Base-by-base conservation (phyloP, 2,888 invertebrate genomes). In the Eretmocerus hayati region DNA sequence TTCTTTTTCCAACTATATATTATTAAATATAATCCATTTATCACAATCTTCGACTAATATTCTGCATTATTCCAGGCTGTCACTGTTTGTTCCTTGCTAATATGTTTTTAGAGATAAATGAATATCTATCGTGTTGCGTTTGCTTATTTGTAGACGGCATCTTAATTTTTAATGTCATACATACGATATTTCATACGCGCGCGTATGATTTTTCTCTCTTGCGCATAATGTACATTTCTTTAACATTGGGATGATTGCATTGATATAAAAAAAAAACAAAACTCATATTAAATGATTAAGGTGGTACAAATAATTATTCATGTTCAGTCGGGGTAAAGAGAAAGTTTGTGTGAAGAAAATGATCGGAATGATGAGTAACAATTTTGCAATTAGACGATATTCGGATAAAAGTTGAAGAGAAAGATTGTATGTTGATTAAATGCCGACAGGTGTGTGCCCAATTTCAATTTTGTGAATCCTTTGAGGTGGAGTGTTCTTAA, bases 291-390 rank as follows among this genome's bases (percentile, higher is more conserved):
- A 26, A 26, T 11, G 11, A 26, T 26, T 26, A 26, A 18, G 5
- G 35, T 33, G 42, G 18, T 15, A n/a, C 22, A 30, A 43, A 42
- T 26, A 26, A n/a, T 49, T 45, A 45, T 56, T 42, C 50, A 50
- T 49, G 52, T 58, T 57, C 50, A 56, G 26, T 55, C 50, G 15
- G 40, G 26, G n/a, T n/a, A 32, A 42, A 42, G 44, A 46, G 41
- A 38, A 42, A 48, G 41, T 47, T 35, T 43, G 40, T 42, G 37
- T 44, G 41, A 36, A 53, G 54, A 56, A 47, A 57, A 45, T 53
- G 52, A 56, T 52, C 48, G 48, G 50, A 48, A 56, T 54, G 53
- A 52, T 49, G 53, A 54, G 44, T 57, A 53, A 51, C 50, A 52
- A 58, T 54, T 50, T 52, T 52, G 20, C 19, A 45, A 38, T 33